Base-by-base conservation (phyloP, 1,140 invertebrate species). In the Drosophila santomea region DNA sequence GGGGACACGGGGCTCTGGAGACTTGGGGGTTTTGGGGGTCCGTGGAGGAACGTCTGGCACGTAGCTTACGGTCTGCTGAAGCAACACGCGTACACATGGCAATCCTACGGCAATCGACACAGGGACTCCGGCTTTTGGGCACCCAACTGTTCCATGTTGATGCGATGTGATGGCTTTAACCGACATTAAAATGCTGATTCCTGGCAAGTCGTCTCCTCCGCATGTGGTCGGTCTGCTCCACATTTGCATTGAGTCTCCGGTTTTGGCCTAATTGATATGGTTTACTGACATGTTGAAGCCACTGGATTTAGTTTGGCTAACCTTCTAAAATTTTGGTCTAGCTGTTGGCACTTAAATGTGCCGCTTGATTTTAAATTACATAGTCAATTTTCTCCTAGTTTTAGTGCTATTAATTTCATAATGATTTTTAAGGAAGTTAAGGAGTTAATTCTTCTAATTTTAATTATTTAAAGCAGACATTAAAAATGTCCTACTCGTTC, bases 1-100 rank as follows among this genome's bases (percentile, higher is more conserved):
- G 28, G 12, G 11, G 59, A 12, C 11, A 15, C 23, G 17, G 15
- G 48, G 35, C 25, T 38, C 38, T 28, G 32, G 41, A 17, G 25
- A 15, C 23, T 14, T 45, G 39, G 20, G n/a, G 36, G 11, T 38
- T 50, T 20, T 20, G 38, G 48, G 17, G 55, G 48, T 10, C 15
- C 14, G 41, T 39, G 28, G 35, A 36, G 14, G 58, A 47, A 14
- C 63, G 62, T 69, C 76, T 68, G 57, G 63, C 77, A 83, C 80
- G 80, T 84, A 84, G 45, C 67, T 69, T 68, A 66, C 81, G 73
- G 80, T 84, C 81, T 85, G 73, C 57, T 85, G 77, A 52, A 80
- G 50, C 80, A 80, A 64, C 75, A 75, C 58, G 61, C 56, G 77
- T 56, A 66, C 59, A 73, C 59, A 78, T 73, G 75, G 76, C 54